Conservation (phyloP, 2,797 vertebrate genomes). For the Sebastes oblongus region DNA sequence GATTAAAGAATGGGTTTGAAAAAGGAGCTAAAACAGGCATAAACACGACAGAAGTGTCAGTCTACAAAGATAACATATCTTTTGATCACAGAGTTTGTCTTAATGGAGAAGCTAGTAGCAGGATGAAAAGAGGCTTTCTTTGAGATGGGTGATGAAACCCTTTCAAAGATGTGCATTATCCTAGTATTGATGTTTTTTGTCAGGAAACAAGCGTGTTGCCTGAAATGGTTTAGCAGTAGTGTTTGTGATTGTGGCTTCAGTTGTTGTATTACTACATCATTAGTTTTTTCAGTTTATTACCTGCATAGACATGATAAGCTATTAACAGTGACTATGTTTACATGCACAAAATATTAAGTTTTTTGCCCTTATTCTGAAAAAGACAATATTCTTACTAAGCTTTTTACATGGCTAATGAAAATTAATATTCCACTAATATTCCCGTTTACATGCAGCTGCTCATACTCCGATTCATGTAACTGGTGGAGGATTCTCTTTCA, state of each 20-base stretch:
- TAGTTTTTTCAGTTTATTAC: background rate
- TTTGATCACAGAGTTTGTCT: background rate
- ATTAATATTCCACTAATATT: too few species aligned
- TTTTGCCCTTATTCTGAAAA: too few species aligned
- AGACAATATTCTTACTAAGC: too few species aligned
- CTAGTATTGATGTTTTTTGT: background rate
- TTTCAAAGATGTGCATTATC: slow-evolving; percentile 21
- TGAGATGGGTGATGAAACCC: slow-evolving; percentile 7
- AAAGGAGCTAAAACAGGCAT: background rate
- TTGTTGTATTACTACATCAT: background rate
- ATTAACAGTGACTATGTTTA: too few species aligned
- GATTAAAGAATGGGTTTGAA: background rate
- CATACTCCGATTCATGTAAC: too few species aligned
- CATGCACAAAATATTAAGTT: too few species aligned
- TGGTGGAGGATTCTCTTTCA: too few species aligned
- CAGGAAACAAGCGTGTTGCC: background rate
- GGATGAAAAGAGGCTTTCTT: slow-evolving; percentile 18
- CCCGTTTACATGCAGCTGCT: too few species aligned
- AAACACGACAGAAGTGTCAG: background rate
- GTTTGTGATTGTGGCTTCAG: background rate
- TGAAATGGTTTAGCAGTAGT: background rate
- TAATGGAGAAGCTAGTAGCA: background rate
- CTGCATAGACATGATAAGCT: too few species aligned
- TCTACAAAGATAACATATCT: background rate
- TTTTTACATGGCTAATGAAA: too few species aligned